Conservation (phyloP, 2,888 invertebrate genomes). For the Anodontia alba region DNA sequence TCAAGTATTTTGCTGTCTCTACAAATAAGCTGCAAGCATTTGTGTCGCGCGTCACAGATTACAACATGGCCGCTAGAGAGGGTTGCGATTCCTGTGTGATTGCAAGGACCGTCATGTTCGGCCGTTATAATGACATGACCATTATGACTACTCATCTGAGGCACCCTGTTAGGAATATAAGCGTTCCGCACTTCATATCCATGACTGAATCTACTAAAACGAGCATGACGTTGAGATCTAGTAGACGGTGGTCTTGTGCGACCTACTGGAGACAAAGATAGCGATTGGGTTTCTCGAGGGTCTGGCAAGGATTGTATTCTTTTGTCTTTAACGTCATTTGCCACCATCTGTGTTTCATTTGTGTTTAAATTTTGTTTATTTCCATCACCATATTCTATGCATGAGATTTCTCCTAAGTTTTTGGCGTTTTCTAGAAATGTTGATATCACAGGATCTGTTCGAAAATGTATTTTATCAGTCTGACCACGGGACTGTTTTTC, state of each 20-base stretch:
- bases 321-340: neutral
- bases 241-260: neutral
- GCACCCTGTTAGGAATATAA: neutral
- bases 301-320: neutral
- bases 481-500: constrained; percentile 31
- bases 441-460: constrained; percentile 30
- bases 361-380: neutral
- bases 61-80: constrained; percentile 48
- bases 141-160: neutral
- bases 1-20: constrained; percentile 48
- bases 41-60: constrained; percentile 53
- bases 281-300: neutral
- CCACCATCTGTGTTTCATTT: neutral
- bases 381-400: constrained; percentile 22
- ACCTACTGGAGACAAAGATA: neutral
- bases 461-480: constrained; percentile 30
- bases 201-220: neutral
- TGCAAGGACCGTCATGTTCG: constrained; percentile 53
- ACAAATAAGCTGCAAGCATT: constrained; percentile 52
- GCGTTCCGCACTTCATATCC: neutral
- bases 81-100: constrained; percentile 46
- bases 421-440: constrained; percentile 47
- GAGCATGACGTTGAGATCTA: neutral
- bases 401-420: constrained; percentile 46
- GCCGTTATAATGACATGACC: constrained; percentile 24